phyloP scores from a whole-genome alignment of 1,140 invertebrate genomes.

The Drosophila novamexicana region DNA sequence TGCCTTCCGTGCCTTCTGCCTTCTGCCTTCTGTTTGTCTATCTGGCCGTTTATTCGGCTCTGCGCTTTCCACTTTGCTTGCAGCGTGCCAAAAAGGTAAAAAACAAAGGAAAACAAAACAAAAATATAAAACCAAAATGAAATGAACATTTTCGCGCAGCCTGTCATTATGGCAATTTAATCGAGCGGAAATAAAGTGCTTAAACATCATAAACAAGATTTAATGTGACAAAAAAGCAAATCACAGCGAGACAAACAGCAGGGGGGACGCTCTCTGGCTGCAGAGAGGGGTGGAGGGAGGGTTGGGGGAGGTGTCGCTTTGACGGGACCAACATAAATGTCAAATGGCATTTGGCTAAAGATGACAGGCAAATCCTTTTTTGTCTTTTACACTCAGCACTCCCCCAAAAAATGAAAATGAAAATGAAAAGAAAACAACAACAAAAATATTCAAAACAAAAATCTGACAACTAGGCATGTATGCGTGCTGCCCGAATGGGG shows the following conservation, averaged over 20 bases:
- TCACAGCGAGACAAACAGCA: conserved; percentile 50
- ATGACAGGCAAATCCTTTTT: conserved; percentile 58
- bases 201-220: conserved; percentile 80
- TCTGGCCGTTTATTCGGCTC: neutral
- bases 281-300: no score
- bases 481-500: neutral
- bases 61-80: neutral
- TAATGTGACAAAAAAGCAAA: conserved; percentile 81
- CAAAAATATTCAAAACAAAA: neutral
- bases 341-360: conserved; percentile 71
- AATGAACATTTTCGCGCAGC: conserved; percentile 29
- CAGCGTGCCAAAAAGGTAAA: conserved; percentile 20
- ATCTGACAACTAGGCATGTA: neutral
- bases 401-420: neutral
- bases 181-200: conserved; percentile 78
- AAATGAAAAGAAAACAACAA: conserved; percentile 3
- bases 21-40: neutral
- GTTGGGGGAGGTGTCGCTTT: neutral
- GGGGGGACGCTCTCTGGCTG: neutral
- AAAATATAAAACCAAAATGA: neutral
- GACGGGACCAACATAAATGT: conserved; percentile 62
- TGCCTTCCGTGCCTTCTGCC: neutral
- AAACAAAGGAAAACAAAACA: conserved; percentile 9
- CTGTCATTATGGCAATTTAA: conserved; percentile 75
- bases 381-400: neutral